Evolutionary conservation across 2,113 vertebrate genomes (phyloP).

Genomic region (Bambusicola thoracicus): DNA sequence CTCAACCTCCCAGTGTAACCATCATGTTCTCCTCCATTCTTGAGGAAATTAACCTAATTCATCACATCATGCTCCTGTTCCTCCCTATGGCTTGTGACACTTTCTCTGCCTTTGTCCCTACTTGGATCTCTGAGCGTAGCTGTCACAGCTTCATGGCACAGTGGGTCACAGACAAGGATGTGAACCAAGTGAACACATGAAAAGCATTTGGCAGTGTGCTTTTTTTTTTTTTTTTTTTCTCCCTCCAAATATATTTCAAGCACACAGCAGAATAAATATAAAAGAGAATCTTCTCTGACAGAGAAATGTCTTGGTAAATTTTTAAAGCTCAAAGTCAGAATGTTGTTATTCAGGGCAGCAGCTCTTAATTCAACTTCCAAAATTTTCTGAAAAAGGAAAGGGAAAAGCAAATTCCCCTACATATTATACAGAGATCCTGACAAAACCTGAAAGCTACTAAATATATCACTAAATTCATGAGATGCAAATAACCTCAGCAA

Average conservation of each 20-base stretch:
- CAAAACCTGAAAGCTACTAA: conserved; percentile 10
- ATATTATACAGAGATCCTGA: not conserved
- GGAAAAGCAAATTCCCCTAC: not conserved
- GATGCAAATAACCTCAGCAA: conserved; percentile 11
- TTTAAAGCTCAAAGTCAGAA: not conserved
- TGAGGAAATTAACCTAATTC: conserved; percentile 2
- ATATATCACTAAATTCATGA: conserved; percentile 8
- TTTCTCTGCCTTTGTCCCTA: not conserved
- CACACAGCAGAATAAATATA: not conserved
- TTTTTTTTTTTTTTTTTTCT: not conserved
- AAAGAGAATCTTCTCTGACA: not conserved
- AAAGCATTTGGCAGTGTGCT: not conserved
- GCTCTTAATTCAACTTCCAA: not conserved
- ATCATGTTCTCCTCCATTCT: not conserved
- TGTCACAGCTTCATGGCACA: not conserved
- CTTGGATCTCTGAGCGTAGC: not conserved
- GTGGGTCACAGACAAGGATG: not conserved
- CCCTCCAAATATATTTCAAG: not conserved
- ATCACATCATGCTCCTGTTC: not conserved
- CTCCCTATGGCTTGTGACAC: not conserved
- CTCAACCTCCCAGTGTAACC: not conserved
- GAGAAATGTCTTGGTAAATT: not conserved
- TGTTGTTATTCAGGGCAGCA: not conserved
- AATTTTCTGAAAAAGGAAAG: not conserved
- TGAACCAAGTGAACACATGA: not conserved